phyloP scores from a whole-genome alignment of 2,888 invertebrate genomes.

The Amiota mariae region DNA sequence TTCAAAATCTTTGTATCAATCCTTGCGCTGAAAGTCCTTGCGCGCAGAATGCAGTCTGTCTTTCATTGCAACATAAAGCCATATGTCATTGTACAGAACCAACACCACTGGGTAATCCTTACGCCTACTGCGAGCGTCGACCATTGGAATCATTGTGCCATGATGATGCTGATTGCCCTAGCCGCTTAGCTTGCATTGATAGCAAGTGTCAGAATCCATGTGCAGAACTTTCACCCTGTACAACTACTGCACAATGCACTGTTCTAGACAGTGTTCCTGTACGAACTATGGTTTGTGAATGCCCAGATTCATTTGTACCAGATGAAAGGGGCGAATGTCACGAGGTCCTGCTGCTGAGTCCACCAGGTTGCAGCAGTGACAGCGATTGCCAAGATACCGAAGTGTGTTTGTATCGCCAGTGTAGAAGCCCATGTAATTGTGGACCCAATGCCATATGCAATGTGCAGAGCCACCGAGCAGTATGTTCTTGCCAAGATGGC shows the following conservation, averaged over 20 bases:
- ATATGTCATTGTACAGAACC: constrained; percentile 88
- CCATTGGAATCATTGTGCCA: constrained; percentile 80
- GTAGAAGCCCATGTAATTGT: constrained; percentile 90
- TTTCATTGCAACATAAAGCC: constrained; percentile 85
- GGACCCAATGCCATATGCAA: constrained; percentile 88
- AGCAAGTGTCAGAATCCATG: constrained; percentile 87
- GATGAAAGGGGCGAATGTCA: constrained; percentile 86
- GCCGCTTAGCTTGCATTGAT: constrained; percentile 85
- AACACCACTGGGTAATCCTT: constrained; percentile 85
- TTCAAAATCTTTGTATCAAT: constrained; percentile 83
- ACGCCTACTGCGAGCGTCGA: constrained; percentile 81
- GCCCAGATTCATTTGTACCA: constrained; percentile 88
- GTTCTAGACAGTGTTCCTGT: constrained; percentile 90
- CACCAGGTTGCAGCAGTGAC: constrained; percentile 85
- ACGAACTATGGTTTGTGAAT: constrained; percentile 90
- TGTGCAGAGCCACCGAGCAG: constrained; percentile 87
- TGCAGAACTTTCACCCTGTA: constrained; percentile 83
- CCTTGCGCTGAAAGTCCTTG: constrained; percentile 86
- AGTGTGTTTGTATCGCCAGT: constrained; percentile 89
- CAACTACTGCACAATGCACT: constrained; percentile 83
- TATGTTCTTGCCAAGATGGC: constrained; percentile 88
- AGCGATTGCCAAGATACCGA: constrained; percentile 85
- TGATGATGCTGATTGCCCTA: constrained; percentile 86
- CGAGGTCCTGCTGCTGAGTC: constrained; percentile 80
- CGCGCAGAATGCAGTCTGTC: constrained; percentile 88